A percentile compares a stretch with the other conserved stretches of the same genome.
Conservation (phyloP, 2,113 vertebrate species). For the Cololabis saira region DNA sequence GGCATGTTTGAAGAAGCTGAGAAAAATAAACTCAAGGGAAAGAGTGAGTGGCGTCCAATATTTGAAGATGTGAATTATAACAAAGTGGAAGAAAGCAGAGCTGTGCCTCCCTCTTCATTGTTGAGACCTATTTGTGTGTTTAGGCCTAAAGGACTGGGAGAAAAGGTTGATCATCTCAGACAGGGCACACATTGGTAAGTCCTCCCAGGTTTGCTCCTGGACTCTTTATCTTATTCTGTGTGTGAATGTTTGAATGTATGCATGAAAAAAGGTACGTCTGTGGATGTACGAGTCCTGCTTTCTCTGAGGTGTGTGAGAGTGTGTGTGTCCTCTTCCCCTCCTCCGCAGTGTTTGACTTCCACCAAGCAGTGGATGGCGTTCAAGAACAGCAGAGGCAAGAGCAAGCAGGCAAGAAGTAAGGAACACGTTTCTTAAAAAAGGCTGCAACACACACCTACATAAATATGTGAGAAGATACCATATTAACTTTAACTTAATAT, state of each 20-base stretch:
- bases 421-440: constrained; percentile 39
- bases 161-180: constrained; percentile 96
- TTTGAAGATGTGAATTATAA: background rate
- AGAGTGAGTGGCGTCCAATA: constrained; percentile 79
- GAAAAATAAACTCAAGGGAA: constrained; percentile 94
- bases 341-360: constrained; percentile 95
- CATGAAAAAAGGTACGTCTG: constrained; percentile 12
- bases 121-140: constrained; percentile 2
- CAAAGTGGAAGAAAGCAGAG: background rate
- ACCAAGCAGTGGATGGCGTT: constrained; percentile 97
- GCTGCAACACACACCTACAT: constrained; percentile 9
- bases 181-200: constrained; percentile 96
- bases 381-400: constrained; percentile 97
- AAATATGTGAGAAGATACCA: background rate
- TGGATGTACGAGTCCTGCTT: constrained; percentile 37
- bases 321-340: constrained; percentile 73
- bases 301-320: constrained; percentile 66
- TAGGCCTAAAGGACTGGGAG: constrained; percentile 95
- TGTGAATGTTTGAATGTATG: constrained; percentile 26
- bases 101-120: background rate
- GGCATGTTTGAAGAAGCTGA: constrained; percentile 98
- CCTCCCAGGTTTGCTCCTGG: background rate
- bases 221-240: background rate
- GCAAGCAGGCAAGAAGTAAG: constrained; percentile 97
- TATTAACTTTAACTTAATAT: background rate